Conservation (phyloP, 1,140 invertebrate species). For the Ostrea edulis region DNA sequence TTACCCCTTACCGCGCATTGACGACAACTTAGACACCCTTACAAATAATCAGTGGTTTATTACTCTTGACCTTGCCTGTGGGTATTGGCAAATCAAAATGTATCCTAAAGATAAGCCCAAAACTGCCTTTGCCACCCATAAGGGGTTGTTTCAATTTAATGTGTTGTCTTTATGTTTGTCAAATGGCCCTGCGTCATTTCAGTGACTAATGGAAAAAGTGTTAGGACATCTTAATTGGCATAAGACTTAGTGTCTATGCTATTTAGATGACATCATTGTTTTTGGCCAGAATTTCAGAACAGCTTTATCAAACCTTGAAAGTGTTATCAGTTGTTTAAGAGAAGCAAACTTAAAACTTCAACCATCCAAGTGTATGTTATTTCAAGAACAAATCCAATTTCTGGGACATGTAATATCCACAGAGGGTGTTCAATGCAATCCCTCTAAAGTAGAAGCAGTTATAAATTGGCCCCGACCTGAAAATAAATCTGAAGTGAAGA, state of each 20-base stretch:
- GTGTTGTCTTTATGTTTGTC: background rate
- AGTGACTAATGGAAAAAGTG: constrained; percentile 28
- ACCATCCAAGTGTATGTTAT: constrained; percentile 78
- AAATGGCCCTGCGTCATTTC: constrained; percentile 24
- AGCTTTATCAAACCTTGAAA: constrained; percentile 28
- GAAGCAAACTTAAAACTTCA: constrained; percentile 77
- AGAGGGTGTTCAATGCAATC: constrained; percentile 61
- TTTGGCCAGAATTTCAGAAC: constrained; percentile 37
- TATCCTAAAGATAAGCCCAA: too few relatives aligned
- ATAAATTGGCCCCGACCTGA: constrained; percentile 50
- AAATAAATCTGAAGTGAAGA: constrained; percentile 19
- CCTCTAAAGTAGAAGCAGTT: constrained; percentile 62
- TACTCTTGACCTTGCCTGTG: background rate
- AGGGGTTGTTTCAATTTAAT: too few relatives aligned
- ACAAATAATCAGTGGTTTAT: too few relatives aligned
- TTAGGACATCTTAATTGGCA: constrained; percentile 55
- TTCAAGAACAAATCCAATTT: constrained; percentile 56
- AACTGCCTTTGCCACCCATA: too few relatives aligned
- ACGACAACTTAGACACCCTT: too few relatives aligned
- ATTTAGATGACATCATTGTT: constrained; percentile 54
- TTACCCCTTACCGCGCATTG: too few relatives aligned
- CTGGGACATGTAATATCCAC: constrained; percentile 59
- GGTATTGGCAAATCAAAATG: constrained; percentile 7
- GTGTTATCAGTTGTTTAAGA: constrained; percentile 38
- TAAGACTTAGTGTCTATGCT: constrained; percentile 38